Evolutionary conservation across 1,140 invertebrate species (phyloP).

Genomic region (Samia ricini): DNA sequence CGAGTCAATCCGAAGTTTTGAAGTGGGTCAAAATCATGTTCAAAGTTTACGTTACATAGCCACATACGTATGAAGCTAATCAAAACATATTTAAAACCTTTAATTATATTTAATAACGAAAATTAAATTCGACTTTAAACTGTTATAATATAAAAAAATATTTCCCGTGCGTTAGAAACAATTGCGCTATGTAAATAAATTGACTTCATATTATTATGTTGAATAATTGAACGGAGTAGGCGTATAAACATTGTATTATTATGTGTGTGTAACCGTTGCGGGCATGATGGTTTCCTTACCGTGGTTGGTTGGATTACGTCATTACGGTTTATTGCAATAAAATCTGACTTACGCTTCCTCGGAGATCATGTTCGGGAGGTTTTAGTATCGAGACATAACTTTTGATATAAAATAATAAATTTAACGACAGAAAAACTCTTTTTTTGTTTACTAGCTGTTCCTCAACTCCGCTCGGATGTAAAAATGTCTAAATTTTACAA

Average conservation of each 20-base stretch:
- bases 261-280: background rate
- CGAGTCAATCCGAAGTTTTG: too few species aligned
- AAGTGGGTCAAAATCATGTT: too few species aligned
- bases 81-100: too few species aligned
- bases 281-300: background rate
- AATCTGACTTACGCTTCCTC: constrained; percentile 3
- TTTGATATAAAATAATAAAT: too few species aligned
- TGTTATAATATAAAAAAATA: background rate
- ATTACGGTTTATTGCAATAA: constrained; percentile 4
- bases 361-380: background rate
- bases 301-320: constrained; percentile 5
- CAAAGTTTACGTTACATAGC: too few species aligned
- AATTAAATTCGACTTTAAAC: background rate
- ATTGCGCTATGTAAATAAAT: background rate
- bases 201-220: background rate
- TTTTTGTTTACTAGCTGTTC: too few species aligned
- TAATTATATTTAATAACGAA: background rate
- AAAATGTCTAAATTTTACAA: too few species aligned
- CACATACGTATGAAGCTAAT: too few species aligned
- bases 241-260: background rate
- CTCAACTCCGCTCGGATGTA: too few species aligned
- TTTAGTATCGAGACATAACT: background rate
- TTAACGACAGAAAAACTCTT: background rate
- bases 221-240: background rate
- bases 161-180: background rate